Percentiles rank a stretch among this genome's conserved stretches.
phyloP scores from a whole-genome alignment of 2,113 vertebrate species.

The Eptatretus burgeri region DNA sequence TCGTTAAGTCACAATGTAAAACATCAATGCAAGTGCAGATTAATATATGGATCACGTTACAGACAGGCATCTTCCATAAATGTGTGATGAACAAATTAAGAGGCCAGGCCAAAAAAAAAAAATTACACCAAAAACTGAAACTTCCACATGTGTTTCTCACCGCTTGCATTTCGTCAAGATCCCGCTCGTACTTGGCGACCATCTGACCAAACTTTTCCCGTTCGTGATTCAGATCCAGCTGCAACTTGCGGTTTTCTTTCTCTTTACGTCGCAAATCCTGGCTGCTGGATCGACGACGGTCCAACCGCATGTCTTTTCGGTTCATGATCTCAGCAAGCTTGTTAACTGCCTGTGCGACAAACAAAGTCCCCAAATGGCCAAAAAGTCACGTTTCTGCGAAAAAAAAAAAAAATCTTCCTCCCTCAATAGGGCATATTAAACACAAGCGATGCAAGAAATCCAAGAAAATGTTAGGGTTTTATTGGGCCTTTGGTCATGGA shows the following conservation, averaged over 20 bases:
- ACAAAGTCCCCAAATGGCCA: conserved; percentile 1
- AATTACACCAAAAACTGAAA: too few relatives aligned
- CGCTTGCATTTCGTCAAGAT: conserved; percentile 72
- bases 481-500: too few relatives aligned
- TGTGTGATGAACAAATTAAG: too few relatives aligned
- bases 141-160: conserved; percentile 18
- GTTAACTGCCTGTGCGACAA: conserved; percentile 46
- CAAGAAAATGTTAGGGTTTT: not conserved
- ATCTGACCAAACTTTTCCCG: conserved; percentile 93
- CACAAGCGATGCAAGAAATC: not conserved
- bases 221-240: conserved; percentile 84
- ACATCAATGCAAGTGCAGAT: too few relatives aligned
- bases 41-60: too few relatives aligned
- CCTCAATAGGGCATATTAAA: not conserved
- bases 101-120: too few relatives aligned
- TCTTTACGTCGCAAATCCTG: conserved; percentile 90
- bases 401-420: not conserved
- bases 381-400: not conserved
- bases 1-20: too few relatives aligned
- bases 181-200: conserved; percentile 80
- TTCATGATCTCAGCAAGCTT: conserved; percentile 99
- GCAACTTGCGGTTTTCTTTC: conserved; percentile 89
- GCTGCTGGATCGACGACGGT: conserved; percentile 73
- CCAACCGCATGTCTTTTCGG: conserved; percentile 91
- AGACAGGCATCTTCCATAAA: too few relatives aligned